Percentiles rank a stretch among this genome's conserved stretches.
Conservation (phyloP, 2,888 invertebrate species). For the Cataglyphis rosenhaueri region DNA sequence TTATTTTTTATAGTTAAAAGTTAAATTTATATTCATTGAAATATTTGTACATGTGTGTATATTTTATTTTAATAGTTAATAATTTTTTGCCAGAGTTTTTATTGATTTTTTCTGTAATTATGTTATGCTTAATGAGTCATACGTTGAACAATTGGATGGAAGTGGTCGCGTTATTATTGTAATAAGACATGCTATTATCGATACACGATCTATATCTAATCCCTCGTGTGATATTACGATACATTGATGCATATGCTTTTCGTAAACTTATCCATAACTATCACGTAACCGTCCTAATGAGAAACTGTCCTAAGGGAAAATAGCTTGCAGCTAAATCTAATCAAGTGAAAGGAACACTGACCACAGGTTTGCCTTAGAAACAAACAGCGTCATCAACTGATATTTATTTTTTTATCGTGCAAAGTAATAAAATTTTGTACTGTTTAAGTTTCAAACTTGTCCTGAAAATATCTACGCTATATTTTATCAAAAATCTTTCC, state of each 20-base stretch:
- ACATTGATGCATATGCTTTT: not conserved
- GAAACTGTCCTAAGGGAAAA: not conserved
- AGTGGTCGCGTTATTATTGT: not conserved
- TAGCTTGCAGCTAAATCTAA: slow-evolving; percentile 31
- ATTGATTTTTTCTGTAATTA: not conserved
- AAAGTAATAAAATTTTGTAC: not conserved
- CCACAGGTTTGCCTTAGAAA: slow-evolving; percentile 28
- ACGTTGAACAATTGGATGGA: not conserved
- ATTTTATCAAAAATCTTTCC: not conserved
- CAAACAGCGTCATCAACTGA: slow-evolving; percentile 14
- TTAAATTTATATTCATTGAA: not conserved
- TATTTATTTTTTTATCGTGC: slow-evolving; percentile 7
- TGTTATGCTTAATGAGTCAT: not conserved
- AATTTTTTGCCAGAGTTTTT: not conserved
- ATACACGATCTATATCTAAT: not conserved
- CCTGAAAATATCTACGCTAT: not conserved
- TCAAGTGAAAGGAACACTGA: slow-evolving; percentile 66
- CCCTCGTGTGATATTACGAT: not conserved
- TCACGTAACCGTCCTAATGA: not conserved
- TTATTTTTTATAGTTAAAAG: not conserved
- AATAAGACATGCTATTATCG: not conserved
- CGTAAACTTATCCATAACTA: not conserved
- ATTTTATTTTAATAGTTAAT: not conserved
- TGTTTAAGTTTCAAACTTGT: not conserved
- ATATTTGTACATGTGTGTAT: not conserved